Evolutionary conservation across 2,113 vertebrate species (phyloP), one percentile per base, ranked within the genome.

Genomic region (Peucedramus taeniatus): DNA sequence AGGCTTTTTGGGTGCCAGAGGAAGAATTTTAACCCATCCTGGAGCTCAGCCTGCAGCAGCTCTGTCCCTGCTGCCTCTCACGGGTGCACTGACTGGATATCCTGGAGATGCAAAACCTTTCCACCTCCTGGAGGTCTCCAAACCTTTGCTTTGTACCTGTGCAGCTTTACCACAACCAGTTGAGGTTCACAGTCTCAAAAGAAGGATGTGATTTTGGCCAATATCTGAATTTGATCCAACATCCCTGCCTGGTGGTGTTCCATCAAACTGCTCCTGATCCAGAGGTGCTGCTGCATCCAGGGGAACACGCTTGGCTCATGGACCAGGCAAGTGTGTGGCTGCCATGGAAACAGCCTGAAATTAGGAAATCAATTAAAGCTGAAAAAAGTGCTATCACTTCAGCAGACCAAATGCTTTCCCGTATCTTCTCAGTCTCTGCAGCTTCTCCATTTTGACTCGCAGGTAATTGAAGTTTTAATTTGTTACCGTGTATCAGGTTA

Each of bases 191-290:
- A 13, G 19, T 1, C 35, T 42, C 76, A 5, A 8, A 10, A 49
- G 45, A 10, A 76, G 33, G 33, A 2, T 4, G 79, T 6, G 40
- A 7, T 64, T 71, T 37, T 65, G 18, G 3, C 21, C n/a, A 6
- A 0, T 2, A 1, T 11, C 5, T 57, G 50, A 1, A 21, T 64
- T 63, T 59, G 53, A 6, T 15, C 22, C 3, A 13, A 0, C 37
- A 12, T 14, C 24, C 49, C n/a, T 54, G 57, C 33, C 68, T 21
- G 68, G 2, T 10, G 45, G 15, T 14, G 47, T 7, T 31, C 28
- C 56, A n/a, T 16, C 57, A 9, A 20, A 1, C 19, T 15, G 22
- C 14, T 65, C 7, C n/a, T 30, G 37, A 31, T 17, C 20, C 21
- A 1, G 0, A 71, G 64, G 56, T 26, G 44, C 49, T 51, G 10